Evolutionary conservation across 2,888 invertebrate species (phyloP), one percentile per base, ranked within the genome.

Genomic region (Muschampia plurimacula): DNA sequence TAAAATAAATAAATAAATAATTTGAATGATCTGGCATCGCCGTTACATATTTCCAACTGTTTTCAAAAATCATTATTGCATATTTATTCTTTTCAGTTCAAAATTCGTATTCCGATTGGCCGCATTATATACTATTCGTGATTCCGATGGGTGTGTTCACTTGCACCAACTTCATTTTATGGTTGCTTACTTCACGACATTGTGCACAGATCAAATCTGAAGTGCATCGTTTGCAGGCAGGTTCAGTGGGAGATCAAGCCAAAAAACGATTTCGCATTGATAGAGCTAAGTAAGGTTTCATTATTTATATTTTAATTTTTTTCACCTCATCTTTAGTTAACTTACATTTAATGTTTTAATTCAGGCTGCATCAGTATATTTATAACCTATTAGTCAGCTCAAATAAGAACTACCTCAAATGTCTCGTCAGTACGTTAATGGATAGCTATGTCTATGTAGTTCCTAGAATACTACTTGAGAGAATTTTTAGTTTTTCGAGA

Each of bases 131-230:
- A 65, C 96, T 96, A 84, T 97, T 97, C 85, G 95, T 96, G 74
- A 90, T 95, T 0, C 97, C 97, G 0, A 91, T 96, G 84, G 95
- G 96, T 0, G 75, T 96, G 7, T 93, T 96, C 77, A 94, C 96
- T 55, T 88, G 95, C 41, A 91, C 95, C n/a, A 97, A 97, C 86
- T 91, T 96, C 63, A 86, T 96, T 28, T 90, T 97, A 15, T 97
- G 97, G 90, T 86, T 96, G 74, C 88, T 96, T 78, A 97, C 97
- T 0, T 95, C 96, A 2, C 89, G 95, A 10, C 96, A 97, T 81
- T 97, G 97, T 82, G 96, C 96, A 77, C 95, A 95, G 78, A 96
- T 97, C 3, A 97, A 97, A 88, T 95, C 96, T 0, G 97, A 97
- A 88, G 96, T 97, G 77, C 95, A 95, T 76, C 95, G 95, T 36